Conservation (phyloP, 2,888 invertebrate genomes). For the Agrochola macilenta region DNA sequence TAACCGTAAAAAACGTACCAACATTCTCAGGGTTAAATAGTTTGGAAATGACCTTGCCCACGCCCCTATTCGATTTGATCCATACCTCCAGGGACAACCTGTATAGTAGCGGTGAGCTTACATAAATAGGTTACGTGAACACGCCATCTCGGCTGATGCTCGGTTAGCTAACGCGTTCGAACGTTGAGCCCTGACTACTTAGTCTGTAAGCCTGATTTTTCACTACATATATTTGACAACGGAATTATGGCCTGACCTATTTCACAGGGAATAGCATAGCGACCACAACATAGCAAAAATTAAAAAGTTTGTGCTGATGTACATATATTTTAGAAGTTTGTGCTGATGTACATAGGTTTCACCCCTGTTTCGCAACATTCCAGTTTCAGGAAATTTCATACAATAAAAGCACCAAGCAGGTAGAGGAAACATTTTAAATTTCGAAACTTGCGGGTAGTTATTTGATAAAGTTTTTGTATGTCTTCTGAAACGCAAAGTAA, state of each 20-base stretch:
- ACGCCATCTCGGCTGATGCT: neutral
- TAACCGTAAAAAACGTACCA: too few species aligned
- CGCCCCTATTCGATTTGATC: too few species aligned
- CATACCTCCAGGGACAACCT: too few species aligned
- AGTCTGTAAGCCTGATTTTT: neutral
- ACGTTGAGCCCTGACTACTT: neutral
- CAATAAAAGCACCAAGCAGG: too few species aligned
- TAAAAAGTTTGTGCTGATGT: neutral
- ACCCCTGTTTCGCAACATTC: neutral
- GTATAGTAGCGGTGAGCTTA: neutral
- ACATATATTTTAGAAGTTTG: neutral
- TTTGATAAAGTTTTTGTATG: too few species aligned
- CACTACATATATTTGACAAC: neutral
- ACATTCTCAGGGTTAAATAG: too few species aligned
- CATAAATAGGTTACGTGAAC: constrained; percentile 13
- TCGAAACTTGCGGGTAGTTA: too few species aligned
- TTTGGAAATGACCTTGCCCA: too few species aligned
- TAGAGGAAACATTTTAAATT: too few species aligned
- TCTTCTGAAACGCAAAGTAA: too few species aligned
- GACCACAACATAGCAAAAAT: neutral
- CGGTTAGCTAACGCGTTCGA: neutral
- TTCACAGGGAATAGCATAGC: neutral
- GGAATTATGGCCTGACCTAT: neutral
- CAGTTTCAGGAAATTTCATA: neutral
- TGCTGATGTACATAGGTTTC: neutral